Evolutionary conservation across 2,888 invertebrate species (phyloP).

Genomic region (Drosophila macrothrix): DNA sequence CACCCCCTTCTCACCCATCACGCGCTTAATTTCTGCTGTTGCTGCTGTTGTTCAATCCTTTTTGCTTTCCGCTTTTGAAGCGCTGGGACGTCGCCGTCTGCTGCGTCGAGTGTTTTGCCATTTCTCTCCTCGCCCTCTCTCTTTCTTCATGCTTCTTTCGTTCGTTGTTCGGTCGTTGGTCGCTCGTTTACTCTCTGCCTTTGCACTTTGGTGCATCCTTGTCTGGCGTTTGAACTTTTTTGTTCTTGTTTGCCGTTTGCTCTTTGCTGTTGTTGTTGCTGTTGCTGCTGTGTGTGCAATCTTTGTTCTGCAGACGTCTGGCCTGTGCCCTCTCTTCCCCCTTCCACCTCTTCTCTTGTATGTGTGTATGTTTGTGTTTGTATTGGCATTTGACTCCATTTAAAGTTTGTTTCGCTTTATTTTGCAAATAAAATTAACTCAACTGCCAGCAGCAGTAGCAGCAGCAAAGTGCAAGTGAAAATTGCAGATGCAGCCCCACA

Average conservation of each 20-base stretch:
- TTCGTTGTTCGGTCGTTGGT: slow-evolving; percentile 49
- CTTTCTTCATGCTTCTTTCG: slow-evolving; percentile 17
- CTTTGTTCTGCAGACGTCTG: slow-evolving; percentile 81
- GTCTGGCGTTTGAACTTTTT: slow-evolving; percentile 81
- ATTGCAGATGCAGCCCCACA: slow-evolving; percentile 56
- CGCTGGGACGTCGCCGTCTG: slow-evolving; percentile 62
- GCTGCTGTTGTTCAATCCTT: slow-evolving; percentile 69
- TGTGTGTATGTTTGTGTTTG: slow-evolving; percentile 41
- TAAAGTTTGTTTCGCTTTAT: slow-evolving; percentile 81
- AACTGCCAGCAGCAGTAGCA: slow-evolving; percentile 61
- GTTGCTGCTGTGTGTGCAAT: slow-evolving; percentile 67
- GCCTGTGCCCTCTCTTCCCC: slow-evolving; percentile 42
- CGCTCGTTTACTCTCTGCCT: slow-evolving; percentile 71
- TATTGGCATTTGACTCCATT: slow-evolving; percentile 81
- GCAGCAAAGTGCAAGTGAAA: slow-evolving; percentile 75
- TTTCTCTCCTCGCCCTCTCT: slow-evolving; percentile 25
- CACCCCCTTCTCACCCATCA: slow-evolving; percentile 6
- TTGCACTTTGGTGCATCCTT: slow-evolving; percentile 81
- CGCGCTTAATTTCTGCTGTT: not conserved
- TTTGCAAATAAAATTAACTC: slow-evolving; percentile 81
- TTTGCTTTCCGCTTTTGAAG: slow-evolving; percentile 77
- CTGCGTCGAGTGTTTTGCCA: slow-evolving; percentile 64
- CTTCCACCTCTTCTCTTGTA: not conserved
- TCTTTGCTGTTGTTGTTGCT: slow-evolving; percentile 41
- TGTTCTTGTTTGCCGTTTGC: slow-evolving; percentile 45